These are phyloP conservation scores for Dynastes maya DNA, from an alignment of 2,888 invertebrate genomes.

Conservation along the genomic window DNA sequence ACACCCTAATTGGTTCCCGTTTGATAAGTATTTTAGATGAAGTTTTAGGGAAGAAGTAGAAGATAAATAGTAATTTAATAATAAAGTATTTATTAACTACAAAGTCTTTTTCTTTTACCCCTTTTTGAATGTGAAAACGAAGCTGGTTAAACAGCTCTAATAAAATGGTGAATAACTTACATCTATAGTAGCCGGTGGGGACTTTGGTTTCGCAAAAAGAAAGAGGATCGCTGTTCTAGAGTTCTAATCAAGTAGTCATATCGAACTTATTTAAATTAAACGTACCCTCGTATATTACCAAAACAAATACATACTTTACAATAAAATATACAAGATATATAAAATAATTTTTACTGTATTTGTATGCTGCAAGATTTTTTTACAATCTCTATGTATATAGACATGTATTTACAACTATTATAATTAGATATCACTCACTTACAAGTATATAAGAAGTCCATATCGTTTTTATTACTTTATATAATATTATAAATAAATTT, in stretches of 20 bases:
- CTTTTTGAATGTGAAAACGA: no score
- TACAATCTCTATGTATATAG: constrained; percentile 44
- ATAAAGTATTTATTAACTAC: no score
- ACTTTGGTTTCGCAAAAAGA: no score
- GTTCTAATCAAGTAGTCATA: no score
- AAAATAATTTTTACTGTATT: constrained; percentile 45
- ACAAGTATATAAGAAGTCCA: constrained; percentile 28
- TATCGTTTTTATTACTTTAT: constrained; percentile 7
- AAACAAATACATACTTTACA: background rate
- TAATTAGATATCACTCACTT: constrained; percentile 33
- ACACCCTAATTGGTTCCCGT: constrained; percentile 57
- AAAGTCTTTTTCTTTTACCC: no score
- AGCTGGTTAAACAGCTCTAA: no score
- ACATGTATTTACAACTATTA: constrained; percentile 51
- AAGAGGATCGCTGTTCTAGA: no score
- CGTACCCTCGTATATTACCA: no score
- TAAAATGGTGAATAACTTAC: no score
- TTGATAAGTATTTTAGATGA: constrained; percentile 62
- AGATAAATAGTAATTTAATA: constrained; percentile 13
- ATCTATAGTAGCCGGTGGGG: no score
- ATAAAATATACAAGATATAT: constrained; percentile 35
- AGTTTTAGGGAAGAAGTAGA: constrained; percentile 11
- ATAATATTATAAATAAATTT: background rate
- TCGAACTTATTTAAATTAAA: no score
- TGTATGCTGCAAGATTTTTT: constrained; percentile 36